A percentile compares a stretch with the other conserved stretches of the same genome.
Evolutionary conservation across 2,113 vertebrate genomes (phyloP).

Genomic region (Macrotus californicus): DNA sequence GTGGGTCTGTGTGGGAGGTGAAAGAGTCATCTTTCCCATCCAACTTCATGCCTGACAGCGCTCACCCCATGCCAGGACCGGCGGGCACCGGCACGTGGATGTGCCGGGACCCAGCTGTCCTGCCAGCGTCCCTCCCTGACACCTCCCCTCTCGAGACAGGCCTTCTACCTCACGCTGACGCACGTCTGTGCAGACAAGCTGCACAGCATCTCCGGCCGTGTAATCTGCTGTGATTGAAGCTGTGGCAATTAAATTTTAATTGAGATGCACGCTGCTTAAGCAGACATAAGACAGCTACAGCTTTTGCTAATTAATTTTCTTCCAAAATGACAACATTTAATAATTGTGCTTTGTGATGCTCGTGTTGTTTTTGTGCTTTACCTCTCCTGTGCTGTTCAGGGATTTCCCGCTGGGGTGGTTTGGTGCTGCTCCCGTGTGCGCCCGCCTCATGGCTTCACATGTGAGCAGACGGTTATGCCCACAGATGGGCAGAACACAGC

Average conservation of each 20-base stretch:
- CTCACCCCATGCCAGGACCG: background rate
- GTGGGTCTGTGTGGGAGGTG: background rate
- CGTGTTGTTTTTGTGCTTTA: slow-evolving; percentile 70
- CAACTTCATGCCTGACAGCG: background rate
- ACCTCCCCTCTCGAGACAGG: background rate
- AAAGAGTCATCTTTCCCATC: background rate
- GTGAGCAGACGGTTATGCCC: slow-evolving; percentile 16
- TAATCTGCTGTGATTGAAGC: slow-evolving; percentile 79
- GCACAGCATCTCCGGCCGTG: slow-evolving; percentile 67
- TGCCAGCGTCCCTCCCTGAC: background rate
- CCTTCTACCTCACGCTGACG: slow-evolving; percentile 31
- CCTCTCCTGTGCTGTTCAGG: slow-evolving; percentile 60
- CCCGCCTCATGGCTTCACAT: slow-evolving; percentile 54
- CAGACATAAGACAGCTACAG: slow-evolving; percentile 81
- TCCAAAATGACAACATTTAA: slow-evolving; percentile 82
- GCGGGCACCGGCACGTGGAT: rapidly evolving
- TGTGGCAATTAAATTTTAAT: slow-evolving; percentile 84
- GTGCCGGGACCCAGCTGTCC: background rate
- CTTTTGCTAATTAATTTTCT: slow-evolving; percentile 84
- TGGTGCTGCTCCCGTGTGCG: slow-evolving; percentile 57
- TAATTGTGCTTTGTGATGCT: slow-evolving; percentile 76
- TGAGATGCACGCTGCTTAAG: slow-evolving; percentile 82
- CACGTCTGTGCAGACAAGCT: background rate
- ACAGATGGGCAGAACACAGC: background rate
- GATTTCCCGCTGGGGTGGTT: slow-evolving; percentile 54